Conservation (phyloP, 2,797 vertebrate species). For the Scolopax rusticola region DNA sequence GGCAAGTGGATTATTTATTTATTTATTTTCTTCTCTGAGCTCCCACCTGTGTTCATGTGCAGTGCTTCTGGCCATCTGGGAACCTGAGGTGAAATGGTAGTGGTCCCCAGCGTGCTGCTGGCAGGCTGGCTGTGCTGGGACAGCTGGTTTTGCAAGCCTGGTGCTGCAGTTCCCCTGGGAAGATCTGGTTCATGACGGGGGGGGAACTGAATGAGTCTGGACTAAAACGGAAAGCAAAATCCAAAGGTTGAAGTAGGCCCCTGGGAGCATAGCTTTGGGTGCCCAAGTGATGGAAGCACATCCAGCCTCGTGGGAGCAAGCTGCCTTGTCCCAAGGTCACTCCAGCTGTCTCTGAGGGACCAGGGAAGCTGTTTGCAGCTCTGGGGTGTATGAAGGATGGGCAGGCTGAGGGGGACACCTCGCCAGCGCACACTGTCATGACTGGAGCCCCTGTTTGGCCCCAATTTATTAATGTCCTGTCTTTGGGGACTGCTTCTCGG, state of each 20-base stretch:
- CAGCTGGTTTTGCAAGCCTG: neutral
- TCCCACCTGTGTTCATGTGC: neutral
- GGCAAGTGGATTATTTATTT: neutral
- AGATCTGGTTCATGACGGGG: neutral
- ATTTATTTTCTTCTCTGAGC: neutral
- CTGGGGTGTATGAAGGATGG: neutral
- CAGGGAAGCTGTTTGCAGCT: neutral
- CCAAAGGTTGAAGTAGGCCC: neutral
- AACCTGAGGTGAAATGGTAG: neutral
- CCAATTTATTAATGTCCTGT: neutral
- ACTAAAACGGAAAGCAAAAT: neutral
- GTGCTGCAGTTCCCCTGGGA: neutral
- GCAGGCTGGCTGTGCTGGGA: neutral
- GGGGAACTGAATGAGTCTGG: neutral
- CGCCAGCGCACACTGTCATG: neutral
- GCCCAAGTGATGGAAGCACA: neutral
- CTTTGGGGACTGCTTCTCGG: neutral
- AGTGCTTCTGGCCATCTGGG: neutral
- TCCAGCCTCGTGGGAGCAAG: neutral
- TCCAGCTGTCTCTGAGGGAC: rapidly evolving
- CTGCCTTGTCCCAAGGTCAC: neutral
- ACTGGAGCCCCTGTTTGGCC: neutral
- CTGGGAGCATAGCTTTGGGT: neutral
- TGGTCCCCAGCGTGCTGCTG: rapidly evolving
- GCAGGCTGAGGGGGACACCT: neutral